Percentiles rank a stretch among this genome's conserved stretches.
Conservation (phyloP, 2,113 vertebrate species). For the Halcyon senegalensis region DNA sequence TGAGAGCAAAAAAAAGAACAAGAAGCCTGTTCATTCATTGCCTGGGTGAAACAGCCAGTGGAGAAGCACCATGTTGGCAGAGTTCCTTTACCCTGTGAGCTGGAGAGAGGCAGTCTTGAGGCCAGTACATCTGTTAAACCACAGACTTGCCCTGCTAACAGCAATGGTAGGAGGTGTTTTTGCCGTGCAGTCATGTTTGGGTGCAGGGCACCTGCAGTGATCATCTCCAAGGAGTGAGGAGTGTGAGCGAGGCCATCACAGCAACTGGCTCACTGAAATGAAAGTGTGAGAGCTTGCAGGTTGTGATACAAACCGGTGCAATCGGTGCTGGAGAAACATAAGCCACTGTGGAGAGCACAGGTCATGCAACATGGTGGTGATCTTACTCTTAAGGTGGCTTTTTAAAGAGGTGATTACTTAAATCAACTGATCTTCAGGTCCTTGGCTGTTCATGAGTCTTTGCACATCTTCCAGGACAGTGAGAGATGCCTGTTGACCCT, state of each 20-base stretch:
- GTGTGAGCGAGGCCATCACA: not conserved
- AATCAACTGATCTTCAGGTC: not conserved
- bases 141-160: not conserved
- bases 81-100: not conserved
- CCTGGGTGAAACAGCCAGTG: not conserved
- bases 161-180: not conserved
- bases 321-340: rapidly evolving
- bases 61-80: not conserved
- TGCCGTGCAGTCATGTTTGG: not conserved
- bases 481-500: not conserved
- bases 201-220: not conserved
- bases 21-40: not conserved
- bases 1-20: not conserved
- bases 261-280: not conserved
- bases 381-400: not conserved
- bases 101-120: not conserved
- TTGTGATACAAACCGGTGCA: not conserved
- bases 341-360: not conserved
- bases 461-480: not conserved
- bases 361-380: not conserved
- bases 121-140: not conserved
- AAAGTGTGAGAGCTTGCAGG: not conserved
- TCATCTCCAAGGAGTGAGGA: not conserved
- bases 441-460: not conserved
- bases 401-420: not conserved